Percentiles rank a stretch among this genome's conserved stretches.
Conservation (phyloP, 1,140 invertebrate genomes). For the Semibalanus balanoides region DNA sequence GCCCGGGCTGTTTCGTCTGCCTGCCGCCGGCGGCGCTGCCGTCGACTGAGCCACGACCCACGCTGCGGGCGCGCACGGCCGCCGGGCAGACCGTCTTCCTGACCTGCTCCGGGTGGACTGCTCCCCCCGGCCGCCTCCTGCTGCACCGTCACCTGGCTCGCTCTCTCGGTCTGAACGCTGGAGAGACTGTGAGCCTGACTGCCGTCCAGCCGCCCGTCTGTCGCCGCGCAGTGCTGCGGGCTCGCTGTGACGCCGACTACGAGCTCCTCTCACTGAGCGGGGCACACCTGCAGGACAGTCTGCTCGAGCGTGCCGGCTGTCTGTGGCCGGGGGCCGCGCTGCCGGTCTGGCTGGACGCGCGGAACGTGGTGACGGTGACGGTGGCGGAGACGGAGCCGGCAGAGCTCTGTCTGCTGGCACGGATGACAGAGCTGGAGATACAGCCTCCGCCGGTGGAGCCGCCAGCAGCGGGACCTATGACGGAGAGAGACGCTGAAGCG, state of each 20-base stretch:
- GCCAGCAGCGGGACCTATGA: not conserved
- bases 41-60: not conserved
- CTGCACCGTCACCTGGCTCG: not conserved
- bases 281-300: not conserved
- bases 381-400: not conserved
- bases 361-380: not conserved
- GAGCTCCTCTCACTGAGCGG: not conserved
- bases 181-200: not conserved
- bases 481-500: not conserved
- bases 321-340: not conserved
- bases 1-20: not conserved
- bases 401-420: not conserved
- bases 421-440: not conserved
- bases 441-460: no score
- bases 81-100: not conserved
- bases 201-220: not conserved
- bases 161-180: not conserved
- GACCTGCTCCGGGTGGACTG: not conserved
- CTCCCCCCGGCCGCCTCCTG: not conserved
- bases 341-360: slow-evolving; percentile 1
- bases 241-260: not conserved
- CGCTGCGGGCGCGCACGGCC: not conserved
- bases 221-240: not conserved
- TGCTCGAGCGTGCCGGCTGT: not conserved
- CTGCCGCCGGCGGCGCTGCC: not conserved